A percentile compares a stretch with the other conserved stretches of the same genome.
Conservation (phyloP, 2,797 vertebrate genomes). For the Lophotriccus pileatus region DNA sequence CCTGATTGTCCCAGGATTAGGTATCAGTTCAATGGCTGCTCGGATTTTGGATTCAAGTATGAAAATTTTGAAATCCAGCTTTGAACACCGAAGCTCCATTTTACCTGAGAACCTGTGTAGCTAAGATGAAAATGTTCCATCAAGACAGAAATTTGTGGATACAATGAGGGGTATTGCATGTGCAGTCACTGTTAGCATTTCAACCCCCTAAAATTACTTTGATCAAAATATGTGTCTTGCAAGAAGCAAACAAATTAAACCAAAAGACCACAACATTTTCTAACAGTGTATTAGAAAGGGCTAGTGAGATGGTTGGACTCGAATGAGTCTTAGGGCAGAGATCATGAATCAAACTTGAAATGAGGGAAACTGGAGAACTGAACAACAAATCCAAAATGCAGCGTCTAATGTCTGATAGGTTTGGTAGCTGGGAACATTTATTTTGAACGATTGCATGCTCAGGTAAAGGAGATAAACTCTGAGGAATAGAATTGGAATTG, state of each 20-base stretch:
- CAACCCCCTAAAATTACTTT: rapidly evolving
- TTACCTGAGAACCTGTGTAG: neutral
- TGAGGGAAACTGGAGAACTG: neutral
- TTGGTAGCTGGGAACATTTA: neutral
- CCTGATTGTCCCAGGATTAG: neutral
- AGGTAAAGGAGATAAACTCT: slow-evolving; percentile 41
- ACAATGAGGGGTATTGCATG: neutral
- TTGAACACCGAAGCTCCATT: neutral
- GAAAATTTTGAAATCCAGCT: neutral
- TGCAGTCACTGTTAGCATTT: neutral
- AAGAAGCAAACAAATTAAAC: neutral
- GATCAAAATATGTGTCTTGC: neutral
- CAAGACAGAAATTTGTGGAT: neutral
- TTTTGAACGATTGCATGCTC: neutral
- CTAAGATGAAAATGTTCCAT: neutral
- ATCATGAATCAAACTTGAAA: neutral
- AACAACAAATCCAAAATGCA: neutral
- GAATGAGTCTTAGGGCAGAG: neutral
- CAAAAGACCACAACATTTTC: neutral
- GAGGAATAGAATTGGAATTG: slow-evolving; percentile 53
- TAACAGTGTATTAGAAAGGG: neutral
- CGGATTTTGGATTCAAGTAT: neutral
- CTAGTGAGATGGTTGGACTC: neutral
- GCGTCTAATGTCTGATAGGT: neutral
- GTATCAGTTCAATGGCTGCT: neutral